phyloP scores from a whole-genome alignment of 23 tunicate species.

The Oikopleura vanhoeffeni region DNA sequence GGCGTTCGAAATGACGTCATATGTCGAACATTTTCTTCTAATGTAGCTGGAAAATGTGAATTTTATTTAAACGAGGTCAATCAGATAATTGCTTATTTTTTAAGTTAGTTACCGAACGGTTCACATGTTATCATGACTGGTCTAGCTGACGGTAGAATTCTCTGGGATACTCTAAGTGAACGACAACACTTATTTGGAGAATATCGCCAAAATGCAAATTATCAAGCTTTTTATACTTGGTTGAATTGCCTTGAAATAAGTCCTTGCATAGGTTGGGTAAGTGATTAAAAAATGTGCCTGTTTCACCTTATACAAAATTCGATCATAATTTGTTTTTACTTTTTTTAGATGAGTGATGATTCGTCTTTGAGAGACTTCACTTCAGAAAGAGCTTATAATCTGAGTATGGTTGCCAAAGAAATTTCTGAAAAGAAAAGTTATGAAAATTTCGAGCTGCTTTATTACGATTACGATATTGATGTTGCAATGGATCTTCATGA shows the following conservation, averaged over 20 bases:
- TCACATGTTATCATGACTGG: neutral
- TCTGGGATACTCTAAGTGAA: neutral
- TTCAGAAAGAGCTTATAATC: neutral
- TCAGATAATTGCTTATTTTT: too few relatives aligned
- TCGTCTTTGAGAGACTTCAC: neutral
- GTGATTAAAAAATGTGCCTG: too few relatives aligned
- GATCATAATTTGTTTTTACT: too few relatives aligned
- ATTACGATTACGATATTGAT: neutral
- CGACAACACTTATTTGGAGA: constrained; percentile 57
- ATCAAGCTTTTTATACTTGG: constrained; percentile 42
- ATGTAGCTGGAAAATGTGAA: too few relatives aligned
- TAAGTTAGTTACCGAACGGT: neutral
- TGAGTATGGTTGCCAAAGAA: neutral
- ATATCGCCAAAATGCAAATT: constrained; percentile 38
- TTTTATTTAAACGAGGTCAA: too few relatives aligned
- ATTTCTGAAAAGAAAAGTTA: neutral
- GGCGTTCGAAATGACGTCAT: too few relatives aligned
- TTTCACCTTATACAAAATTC: too few relatives aligned
- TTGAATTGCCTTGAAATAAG: constrained; percentile 37
- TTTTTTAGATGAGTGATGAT: neutral
- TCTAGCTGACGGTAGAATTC: neutral
- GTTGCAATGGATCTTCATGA: neutral
- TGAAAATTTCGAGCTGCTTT: neutral
- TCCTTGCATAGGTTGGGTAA: constrained; percentile 2
- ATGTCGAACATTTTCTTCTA: too few relatives aligned